These are phyloP conservation scores for Scomber scombrus DNA, from an alignment of 2,113 vertebrate genomes.

Conservation along the genomic window DNA sequence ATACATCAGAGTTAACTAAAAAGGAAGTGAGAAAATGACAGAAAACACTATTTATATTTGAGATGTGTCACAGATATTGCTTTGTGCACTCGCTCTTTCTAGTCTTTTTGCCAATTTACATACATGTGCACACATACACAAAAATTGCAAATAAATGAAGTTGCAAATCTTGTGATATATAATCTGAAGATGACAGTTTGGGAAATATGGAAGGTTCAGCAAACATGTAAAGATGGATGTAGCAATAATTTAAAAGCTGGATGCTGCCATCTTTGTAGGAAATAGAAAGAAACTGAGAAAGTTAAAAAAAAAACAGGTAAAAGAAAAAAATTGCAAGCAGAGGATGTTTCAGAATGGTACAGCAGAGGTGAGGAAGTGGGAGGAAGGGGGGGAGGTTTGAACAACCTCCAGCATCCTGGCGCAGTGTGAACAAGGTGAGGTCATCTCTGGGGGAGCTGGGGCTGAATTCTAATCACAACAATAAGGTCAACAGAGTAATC, in stretches of 20 bases:
- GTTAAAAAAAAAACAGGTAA: constrained; percentile 1
- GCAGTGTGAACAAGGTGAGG: constrained; percentile 68
- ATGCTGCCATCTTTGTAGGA: not conserved
- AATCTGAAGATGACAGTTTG: constrained; percentile 31
- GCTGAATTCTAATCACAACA: constrained; percentile 80
- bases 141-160: not conserved
- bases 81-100: constrained; percentile 3
- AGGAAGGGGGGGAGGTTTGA: constrained; percentile 20
- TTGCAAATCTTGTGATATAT: constrained; percentile 32
- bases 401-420: constrained; percentile 60
- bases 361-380: constrained; percentile 4
- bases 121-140: constrained; percentile 1
- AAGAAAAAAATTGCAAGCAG: constrained; percentile 10
- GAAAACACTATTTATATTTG: not conserved
- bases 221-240: constrained; percentile 26
- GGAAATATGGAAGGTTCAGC: constrained; percentile 7
- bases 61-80: constrained; percentile 3
- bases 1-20: constrained; percentile 13
- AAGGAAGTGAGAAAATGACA: constrained; percentile 8
- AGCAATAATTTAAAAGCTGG: constrained; percentile 26
- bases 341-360: constrained; percentile 1
- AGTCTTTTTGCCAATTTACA: not conserved
- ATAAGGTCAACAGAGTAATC: constrained; percentile 79
- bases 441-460: constrained; percentile 60
- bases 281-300: constrained; percentile 3